Base-by-base conservation (phyloP, 2,797 vertebrate species). In the Sibirionetta formosa region DNA sequence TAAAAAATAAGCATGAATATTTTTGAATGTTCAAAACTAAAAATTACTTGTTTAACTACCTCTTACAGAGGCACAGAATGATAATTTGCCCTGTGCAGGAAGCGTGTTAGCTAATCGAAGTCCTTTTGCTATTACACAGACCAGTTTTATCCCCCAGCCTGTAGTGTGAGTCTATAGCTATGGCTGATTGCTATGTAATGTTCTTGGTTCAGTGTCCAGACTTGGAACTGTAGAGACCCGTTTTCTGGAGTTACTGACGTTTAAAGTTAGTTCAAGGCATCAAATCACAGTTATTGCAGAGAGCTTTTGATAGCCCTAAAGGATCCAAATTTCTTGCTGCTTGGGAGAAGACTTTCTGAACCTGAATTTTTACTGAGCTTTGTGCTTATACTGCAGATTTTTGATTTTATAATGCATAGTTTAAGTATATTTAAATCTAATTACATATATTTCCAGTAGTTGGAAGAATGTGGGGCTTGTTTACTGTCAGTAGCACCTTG, bases 331-430 rank as follows among this genome's bases (percentile, higher is more conserved):
- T 71, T 29, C 48, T 64, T 79, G 20, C 36, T 26, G 14, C 15
- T 84, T 11, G 29, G 20, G 68, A 73, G 40, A 35, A 0, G 26
- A 70, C 54, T 75, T 84, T 27, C 22, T 66, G 0, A 16, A 20
- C 12, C 29, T 50, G 6, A 31, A 23, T 44, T 84, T 84, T 63
- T 20, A 23, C 27, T 57, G 65, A 26, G 12, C n/a, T 68, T 75
- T n/a, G 57, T 44, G 31, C 12, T 84, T 50, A 9, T 84, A 12
- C 26, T 16, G 31, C 77, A 69, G 40, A 6, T 44, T 60, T 51
- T 29, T 18, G 57, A 2, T 0, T 0, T 38, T 33, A 38, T 33
- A 36, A 71, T 38, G 38, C 4, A 6, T 22, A 31, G 20, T 16
- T 31, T 24, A 48, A 24, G 35, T n/a, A 3, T 16, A n/a, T 53